Evolutionary conservation across 1,140 invertebrate genomes (phyloP), one percentile per base, ranked within the genome.

Genomic region (Anoplolepis gracilipes): DNA sequence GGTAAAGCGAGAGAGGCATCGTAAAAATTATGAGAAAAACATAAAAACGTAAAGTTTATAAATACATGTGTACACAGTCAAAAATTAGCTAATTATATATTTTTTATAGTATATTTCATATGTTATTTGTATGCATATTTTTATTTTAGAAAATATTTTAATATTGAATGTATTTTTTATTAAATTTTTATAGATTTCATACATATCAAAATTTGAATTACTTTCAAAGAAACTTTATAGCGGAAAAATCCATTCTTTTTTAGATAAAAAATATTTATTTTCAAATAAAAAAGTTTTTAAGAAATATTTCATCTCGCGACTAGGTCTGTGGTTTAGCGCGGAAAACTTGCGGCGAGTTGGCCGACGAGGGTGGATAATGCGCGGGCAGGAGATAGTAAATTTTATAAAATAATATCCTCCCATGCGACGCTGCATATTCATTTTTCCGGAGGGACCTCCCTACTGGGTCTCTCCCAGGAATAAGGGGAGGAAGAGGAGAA

Each of bases 371-470:
- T 88, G 78, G 69, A 89, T 89, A 89, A 89, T 89, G 85, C 75
- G 67, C 85, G 77, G 72, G 69, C 78, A 65, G 49, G 39, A 70
- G 84, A 92, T 92, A 92, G 90, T 93, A 93, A 93, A 93, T 92
- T 92, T 92, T 87, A 91, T 91, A 91, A 93, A 93, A 92, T 93
- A 93, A 92, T 93, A 91, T 84, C 86, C 77, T 88, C 67, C 53
- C 72, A 53, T 25, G 67, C 69, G 86, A 88, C 46, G 53, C 88
- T 93, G 92, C 92, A 93, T 93, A 93, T 93, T 93, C 92, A 93
- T 93, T 93, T 93, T 93, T 93, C 92, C 92, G 92, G 92, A 92
- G 91, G 89, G 90, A 87, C 89, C 86, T 91, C 86, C 85, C 90
- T 46, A 46, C 36, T 64, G 62, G 77, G 36, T 8, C 19, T 30